These are phyloP conservation scores for Apoderus coryli DNA, from an alignment of 2,888 invertebrate species.

Conservation along the genomic window DNA sequence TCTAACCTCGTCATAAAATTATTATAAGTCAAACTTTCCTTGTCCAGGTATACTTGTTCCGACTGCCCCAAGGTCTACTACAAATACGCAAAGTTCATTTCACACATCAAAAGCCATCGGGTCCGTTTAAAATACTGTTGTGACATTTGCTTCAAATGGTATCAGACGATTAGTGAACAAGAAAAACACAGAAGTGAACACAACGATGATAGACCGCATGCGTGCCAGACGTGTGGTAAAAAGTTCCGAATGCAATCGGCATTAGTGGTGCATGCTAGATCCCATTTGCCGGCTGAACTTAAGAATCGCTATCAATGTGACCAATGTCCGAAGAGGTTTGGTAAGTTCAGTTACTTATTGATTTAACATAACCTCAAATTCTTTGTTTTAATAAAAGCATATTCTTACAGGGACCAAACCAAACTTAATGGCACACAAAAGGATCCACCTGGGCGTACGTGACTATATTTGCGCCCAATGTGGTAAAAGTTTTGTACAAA, in stretches of 20 bases:
- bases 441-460: slow-evolving; percentile 39
- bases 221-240: slow-evolving; percentile 41
- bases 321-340: slow-evolving; percentile 42
- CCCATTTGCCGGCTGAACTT: slow-evolving; percentile 40
- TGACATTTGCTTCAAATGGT: slow-evolving; percentile 42
- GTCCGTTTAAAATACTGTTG: slow-evolving; percentile 41
- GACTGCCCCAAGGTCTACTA: slow-evolving; percentile 49
- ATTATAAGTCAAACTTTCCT: too few species aligned
- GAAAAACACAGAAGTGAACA: slow-evolving; percentile 37
- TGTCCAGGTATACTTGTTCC: slow-evolving; percentile 47
- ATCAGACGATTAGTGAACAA: slow-evolving; percentile 31
- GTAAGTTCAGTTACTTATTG: slow-evolving; percentile 15
- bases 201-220: slow-evolving; percentile 36
- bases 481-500: slow-evolving; percentile 43
- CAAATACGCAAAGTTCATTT: slow-evolving; percentile 46
- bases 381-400: too few species aligned
- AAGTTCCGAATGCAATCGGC: slow-evolving; percentile 41
- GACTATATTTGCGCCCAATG: slow-evolving; percentile 42
- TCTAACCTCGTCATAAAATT: too few species aligned
- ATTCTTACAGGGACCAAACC: slow-evolving; percentile 32
- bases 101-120: slow-evolving; percentile 46
- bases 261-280: slow-evolving; percentile 37
- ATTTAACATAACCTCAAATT: too few species aligned
- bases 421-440: slow-evolving; percentile 40
- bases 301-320: slow-evolving; percentile 44